Conservation (phyloP, 2,888 invertebrate species). For the Octonoba sinensis region DNA sequence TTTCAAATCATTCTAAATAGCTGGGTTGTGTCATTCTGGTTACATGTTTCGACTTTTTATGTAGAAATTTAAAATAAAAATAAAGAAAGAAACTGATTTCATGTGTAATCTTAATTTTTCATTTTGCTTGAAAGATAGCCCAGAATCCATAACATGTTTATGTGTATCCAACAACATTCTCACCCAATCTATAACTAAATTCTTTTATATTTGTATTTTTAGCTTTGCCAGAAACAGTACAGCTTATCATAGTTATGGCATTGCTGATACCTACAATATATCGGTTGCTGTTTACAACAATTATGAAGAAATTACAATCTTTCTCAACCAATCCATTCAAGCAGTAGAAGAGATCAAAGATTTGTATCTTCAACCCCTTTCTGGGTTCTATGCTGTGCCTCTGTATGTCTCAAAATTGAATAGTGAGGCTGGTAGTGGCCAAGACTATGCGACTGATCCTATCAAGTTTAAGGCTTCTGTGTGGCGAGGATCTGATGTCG, state of each 20-base stretch:
- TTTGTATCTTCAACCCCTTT: constrained; percentile 35
- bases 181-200: no score
- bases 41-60: no score
- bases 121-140: no score
- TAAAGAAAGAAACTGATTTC: no score
- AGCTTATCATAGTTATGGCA: constrained; percentile 62
- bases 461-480: constrained; percentile 63
- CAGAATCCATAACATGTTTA: no score
- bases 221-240: constrained; percentile 40
- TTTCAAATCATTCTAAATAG: no score
- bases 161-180: no score
- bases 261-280: constrained; percentile 67
- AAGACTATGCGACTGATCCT: constrained; percentile 50
- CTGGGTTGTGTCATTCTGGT: no score
- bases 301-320: constrained; percentile 66
- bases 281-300: constrained; percentile 67
- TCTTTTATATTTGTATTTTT: constrained; percentile 8
- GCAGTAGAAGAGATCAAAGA: constrained; percentile 68
- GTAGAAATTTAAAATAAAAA: no score
- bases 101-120: no score
- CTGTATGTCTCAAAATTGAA: constrained; percentile 65
- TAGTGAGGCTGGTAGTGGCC: background rate
- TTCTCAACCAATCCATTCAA: constrained; percentile 66
- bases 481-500: constrained; percentile 68
- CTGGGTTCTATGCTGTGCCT: constrained; percentile 60